Evolutionary conservation across 2,888 invertebrate species (phyloP).

Genomic region (Apomyelois bistriatella): DNA sequence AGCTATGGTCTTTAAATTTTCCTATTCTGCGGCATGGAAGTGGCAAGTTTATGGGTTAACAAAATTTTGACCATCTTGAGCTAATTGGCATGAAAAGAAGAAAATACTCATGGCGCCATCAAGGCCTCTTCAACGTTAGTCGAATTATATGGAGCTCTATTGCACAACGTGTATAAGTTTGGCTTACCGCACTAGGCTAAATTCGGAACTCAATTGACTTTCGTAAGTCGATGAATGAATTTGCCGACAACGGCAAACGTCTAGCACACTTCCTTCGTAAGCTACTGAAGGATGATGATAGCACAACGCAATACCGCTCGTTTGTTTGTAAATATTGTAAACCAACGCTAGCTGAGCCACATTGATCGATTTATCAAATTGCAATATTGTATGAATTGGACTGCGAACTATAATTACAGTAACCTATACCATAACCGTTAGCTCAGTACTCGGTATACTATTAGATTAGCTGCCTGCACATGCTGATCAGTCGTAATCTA

Average conservation of each 20-base stretch:
- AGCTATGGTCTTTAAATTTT: no score
- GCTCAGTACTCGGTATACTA: no score
- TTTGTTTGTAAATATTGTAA: slow-evolving; percentile 9
- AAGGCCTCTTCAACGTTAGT: slow-evolving; percentile 4
- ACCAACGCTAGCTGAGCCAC: not conserved
- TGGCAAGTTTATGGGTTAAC: no score
- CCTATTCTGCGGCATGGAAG: no score
- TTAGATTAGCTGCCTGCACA: not conserved
- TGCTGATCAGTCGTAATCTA: slow-evolving; percentile 8
- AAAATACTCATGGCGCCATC: slow-evolving; percentile 10
- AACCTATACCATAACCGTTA: not conserved
- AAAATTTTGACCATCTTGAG: no score
- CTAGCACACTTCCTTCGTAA: slow-evolving; percentile 35
- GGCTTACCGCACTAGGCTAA: slow-evolving; percentile 60
- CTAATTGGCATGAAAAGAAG: no score
- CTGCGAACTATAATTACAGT: not conserved
- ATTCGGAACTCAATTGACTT: slow-evolving; percentile 67
- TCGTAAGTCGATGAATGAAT: slow-evolving; percentile 61
- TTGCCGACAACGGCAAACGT: slow-evolving; percentile 40
- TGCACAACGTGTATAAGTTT: slow-evolving; percentile 38
- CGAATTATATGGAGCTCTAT: slow-evolving; percentile 23
- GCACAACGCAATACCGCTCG: slow-evolving; percentile 9
- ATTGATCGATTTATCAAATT: not conserved
- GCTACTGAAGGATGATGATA: slow-evolving; percentile 32
- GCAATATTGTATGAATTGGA: not conserved